Conservation (phyloP, 2,888 invertebrate genomes). For the Tetragnatha montana region DNA sequence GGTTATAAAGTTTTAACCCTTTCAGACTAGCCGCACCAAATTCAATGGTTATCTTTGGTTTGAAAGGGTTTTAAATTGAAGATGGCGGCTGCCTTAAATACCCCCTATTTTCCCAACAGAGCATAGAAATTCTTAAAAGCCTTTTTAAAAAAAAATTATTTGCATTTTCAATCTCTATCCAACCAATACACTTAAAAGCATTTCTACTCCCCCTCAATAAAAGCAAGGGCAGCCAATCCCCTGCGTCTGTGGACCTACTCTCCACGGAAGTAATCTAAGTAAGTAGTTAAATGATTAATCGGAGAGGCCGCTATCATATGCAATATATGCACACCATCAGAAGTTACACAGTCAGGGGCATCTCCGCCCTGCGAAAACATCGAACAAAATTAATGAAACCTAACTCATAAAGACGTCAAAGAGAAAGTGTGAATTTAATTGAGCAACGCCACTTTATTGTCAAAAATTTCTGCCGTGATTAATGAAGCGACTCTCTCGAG, state of each 20-base stretch:
- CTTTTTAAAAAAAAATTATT: constrained; percentile 26
- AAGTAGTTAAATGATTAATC: constrained; percentile 60
- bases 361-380: neutral
- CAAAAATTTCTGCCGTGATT: constrained; percentile 14
- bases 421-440: constrained; percentile 9
- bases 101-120: neutral
- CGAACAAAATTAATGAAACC: constrained; percentile 20
- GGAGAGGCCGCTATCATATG: neutral
- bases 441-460: neutral
- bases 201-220: neutral
- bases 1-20: no score
- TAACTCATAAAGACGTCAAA: neutral
- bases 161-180: neutral
- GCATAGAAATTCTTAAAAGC: neutral
- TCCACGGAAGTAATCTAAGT: constrained; percentile 29
- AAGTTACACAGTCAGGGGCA: neutral
- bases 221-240: neutral
- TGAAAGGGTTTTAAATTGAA: neutral
- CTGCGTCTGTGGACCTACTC: neutral
- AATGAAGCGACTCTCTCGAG: constrained; percentile 14
- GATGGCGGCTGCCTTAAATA: no score
- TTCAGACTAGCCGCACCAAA: no score
- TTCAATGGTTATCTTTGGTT: no score
- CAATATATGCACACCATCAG: constrained; percentile 1
- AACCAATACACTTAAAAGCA: constrained; percentile 22